Conservation (phyloP, 2,888 invertebrate species). For the Itoplectis maculator region DNA sequence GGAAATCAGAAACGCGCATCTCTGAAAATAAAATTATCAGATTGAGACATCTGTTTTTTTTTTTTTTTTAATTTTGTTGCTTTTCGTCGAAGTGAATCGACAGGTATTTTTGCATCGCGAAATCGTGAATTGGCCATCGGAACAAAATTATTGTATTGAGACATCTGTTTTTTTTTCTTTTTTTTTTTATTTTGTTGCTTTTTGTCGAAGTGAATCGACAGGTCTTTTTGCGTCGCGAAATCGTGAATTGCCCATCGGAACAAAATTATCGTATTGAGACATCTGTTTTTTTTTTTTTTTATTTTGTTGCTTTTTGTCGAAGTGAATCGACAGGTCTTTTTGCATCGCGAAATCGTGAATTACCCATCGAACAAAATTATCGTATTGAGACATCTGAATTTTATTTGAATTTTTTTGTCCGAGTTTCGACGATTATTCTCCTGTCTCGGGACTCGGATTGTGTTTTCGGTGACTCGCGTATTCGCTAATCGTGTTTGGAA, state of each 20-base stretch:
- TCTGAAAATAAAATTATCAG: constrained; percentile 8
- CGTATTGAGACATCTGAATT: background rate
- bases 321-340: background rate
- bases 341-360: no score
- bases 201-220: background rate
- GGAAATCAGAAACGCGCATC: constrained; percentile 19
- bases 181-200: background rate
- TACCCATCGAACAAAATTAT: no score
- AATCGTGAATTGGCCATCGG: no score
- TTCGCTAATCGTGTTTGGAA: constrained; percentile 26
- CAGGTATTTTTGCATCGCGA: no score
- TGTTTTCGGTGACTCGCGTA: background rate
- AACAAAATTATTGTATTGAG: no score
- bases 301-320: background rate
- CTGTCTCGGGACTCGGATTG: no score
- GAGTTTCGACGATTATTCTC: background rate
- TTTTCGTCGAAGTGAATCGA: background rate
- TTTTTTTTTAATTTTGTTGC: background rate
- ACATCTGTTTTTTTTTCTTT: background rate
- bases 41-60: background rate
- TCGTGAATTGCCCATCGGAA: no score
- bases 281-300: background rate
- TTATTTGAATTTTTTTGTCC: background rate
- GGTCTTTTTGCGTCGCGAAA: no score
- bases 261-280: background rate